Evolutionary conservation across 1,140 invertebrate genomes (phyloP).

Genomic region (Tetranychus urticae): DNA sequence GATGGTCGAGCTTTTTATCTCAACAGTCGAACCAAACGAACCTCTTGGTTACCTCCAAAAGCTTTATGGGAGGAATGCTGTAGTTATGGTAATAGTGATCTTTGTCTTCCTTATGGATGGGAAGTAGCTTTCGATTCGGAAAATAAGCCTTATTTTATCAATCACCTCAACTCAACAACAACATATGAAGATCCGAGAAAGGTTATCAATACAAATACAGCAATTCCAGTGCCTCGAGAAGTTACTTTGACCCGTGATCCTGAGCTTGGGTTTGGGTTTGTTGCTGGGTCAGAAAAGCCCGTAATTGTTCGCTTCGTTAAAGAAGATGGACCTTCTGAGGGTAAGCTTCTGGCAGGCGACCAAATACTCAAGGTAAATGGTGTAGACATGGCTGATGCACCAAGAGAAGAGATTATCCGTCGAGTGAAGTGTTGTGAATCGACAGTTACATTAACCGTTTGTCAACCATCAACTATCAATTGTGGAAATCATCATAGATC

Average conservation of each 20-base stretch:
- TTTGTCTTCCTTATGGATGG: conserved; percentile 48
- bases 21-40: conserved; percentile 33
- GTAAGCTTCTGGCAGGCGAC: conserved; percentile 59
- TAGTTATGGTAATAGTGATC: neutral
- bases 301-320: conserved; percentile 54
- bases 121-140: conserved; percentile 54
- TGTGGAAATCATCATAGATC: conserved; percentile 41
- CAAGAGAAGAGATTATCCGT: conserved; percentile 36
- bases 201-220: neutral
- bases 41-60: conserved; percentile 56
- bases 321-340: conserved; percentile 19
- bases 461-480: conserved; percentile 37
- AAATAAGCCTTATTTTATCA: conserved; percentile 44
- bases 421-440: conserved; percentile 34
- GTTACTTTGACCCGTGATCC: conserved; percentile 39
- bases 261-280: conserved; percentile 69
- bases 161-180: conserved; percentile 39
- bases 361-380: conserved; percentile 69
- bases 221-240: conserved; percentile 29
- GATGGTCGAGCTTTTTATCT: neutral
- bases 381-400: conserved; percentile 57
- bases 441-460: conserved; percentile 43
- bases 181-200: conserved; percentile 22
- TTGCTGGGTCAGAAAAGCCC: conserved; percentile 67
- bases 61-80: conserved; percentile 38